These are phyloP conservation scores for Melanotaenia boesemani DNA, from an alignment of 2,797 vertebrate genomes.

Conservation along the genomic window DNA sequence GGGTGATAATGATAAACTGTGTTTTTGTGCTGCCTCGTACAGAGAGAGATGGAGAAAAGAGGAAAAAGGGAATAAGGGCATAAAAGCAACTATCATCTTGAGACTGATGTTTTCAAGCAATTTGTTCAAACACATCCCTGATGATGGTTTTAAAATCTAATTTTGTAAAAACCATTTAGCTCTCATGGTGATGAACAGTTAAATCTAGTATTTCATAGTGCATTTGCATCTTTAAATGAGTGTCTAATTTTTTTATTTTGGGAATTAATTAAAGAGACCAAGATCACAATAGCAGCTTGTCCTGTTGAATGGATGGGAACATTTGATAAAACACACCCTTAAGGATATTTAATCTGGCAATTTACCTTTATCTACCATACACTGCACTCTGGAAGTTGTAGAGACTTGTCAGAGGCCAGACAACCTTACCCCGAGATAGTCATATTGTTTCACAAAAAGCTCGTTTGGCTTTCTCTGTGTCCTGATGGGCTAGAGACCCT, in stretches of 20 bases:
- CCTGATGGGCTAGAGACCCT: constrained; percentile 45
- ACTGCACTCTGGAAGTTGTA: constrained; percentile 20
- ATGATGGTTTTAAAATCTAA: neutral
- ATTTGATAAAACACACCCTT: neutral
- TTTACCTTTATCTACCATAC: neutral
- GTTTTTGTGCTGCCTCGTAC: constrained; percentile 52
- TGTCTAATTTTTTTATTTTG: neutral
- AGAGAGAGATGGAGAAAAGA: constrained; percentile 27
- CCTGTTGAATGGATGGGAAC: neutral
- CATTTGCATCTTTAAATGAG: no score
- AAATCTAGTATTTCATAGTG: neutral
- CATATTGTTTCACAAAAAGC: constrained; percentile 63
- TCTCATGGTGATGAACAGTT: neutral
- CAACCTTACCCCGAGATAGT: constrained; percentile 66
- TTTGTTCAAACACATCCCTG: neutral
- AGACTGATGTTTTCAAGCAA: neutral
- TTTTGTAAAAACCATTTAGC: neutral
- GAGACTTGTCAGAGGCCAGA: constrained; percentile 52
- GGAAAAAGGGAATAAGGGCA: neutral
- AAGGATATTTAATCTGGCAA: neutral
- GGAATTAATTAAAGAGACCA: neutral
- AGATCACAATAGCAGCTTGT: neutral
- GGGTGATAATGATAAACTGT: constrained; percentile 77
- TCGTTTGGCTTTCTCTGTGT: constrained; percentile 50
- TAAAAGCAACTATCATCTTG: constrained; percentile 5